Base-by-base conservation (phyloP, 2,888 invertebrate species). In the Cepaea hortensis region DNA sequence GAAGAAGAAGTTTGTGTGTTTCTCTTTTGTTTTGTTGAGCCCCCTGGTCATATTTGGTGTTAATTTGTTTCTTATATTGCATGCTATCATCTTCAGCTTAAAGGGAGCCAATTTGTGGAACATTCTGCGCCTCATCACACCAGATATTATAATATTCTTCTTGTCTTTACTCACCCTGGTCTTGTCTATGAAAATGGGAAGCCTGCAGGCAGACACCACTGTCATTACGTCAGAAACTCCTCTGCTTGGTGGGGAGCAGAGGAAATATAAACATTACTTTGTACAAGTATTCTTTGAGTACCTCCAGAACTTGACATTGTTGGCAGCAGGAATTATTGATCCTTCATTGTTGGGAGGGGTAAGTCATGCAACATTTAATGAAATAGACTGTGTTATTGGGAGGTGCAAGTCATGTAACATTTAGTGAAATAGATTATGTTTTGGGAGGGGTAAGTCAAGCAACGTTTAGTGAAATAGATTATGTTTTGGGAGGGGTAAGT, bases 81-180 rank as follows among this genome's bases (percentile, higher is more conserved):
- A 5, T 80, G 7, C n/a, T 79, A 70, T 35, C n/a, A 81, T 72
- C 90, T 91, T 85, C 91, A 92, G 93, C 82, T 83, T 93, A 82
- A 92, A 92, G 84, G 50, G 70, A 86, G 86, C 73, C 91, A 91
- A 3, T 89, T 90, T n/a, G 81, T 88, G n/a, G 82, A 90, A 20
- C 91, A 93, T 89, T 20, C 85, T 93, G 7, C 89, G 94, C 48
- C 90, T 94, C 65, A 88, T 93, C 48, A 80, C 92, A 2, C 94
- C 94, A 5, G 94, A 94, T 88, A 90, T 92, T 15, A 90, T 87
- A 3, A 91, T 93, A 6, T 92, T 93, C 84, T 79, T 92, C 48
- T 89, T 92, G 62, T 89, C 92, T 35, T 86, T 94, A 35, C 80
- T 93, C 7, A 91, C 92, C 3, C 61, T 83, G 15, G 77, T 77